Percentiles rank a stretch among this genome's conserved stretches.
Conservation (phyloP, 2,113 vertebrate species). For the Thryonomys swinderianus region DNA sequence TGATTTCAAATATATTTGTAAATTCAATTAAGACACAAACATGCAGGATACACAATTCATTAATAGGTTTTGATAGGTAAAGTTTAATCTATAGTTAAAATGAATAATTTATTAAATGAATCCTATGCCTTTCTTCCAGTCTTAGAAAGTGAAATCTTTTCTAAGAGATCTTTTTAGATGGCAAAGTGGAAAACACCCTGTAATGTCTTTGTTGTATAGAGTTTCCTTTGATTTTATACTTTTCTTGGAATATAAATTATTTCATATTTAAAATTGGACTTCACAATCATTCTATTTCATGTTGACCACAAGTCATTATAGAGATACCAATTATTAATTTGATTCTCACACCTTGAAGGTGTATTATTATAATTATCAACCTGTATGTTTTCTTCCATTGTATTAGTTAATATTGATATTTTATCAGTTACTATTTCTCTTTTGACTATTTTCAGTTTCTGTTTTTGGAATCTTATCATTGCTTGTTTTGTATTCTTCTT, state of each 20-base stretch:
- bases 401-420: too few relatives aligned
- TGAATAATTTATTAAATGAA: neutral
- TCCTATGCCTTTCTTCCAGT: neutral
- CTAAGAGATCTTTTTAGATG: neutral
- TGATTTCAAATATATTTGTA: neutral
- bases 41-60: neutral
- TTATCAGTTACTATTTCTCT: conserved; percentile 56
- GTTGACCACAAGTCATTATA: conserved; percentile 43
- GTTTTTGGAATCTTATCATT: conserved; percentile 57
- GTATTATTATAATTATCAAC: conserved; percentile 50
- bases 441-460: conserved; percentile 51
- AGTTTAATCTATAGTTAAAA: neutral
- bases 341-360: conserved; percentile 53
- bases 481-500: conserved; percentile 30
- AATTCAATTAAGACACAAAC: neutral
- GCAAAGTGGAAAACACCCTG: neutral
- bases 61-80: neutral
- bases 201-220: conserved; percentile 29
- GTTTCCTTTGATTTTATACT: conserved; percentile 50
- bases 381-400: conserved; percentile 55
- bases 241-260: conserved; percentile 47
- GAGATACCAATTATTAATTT: conserved; percentile 50
- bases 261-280: conserved; percentile 49
- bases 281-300: conserved; percentile 37
- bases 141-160: neutral